Percentiles rank a stretch among this genome's conserved stretches.
phyloP scores from a whole-genome alignment of 30 jellyfish, hydroid and myxozoan species.

The Hydractinia symbiolongicarpus region DNA sequence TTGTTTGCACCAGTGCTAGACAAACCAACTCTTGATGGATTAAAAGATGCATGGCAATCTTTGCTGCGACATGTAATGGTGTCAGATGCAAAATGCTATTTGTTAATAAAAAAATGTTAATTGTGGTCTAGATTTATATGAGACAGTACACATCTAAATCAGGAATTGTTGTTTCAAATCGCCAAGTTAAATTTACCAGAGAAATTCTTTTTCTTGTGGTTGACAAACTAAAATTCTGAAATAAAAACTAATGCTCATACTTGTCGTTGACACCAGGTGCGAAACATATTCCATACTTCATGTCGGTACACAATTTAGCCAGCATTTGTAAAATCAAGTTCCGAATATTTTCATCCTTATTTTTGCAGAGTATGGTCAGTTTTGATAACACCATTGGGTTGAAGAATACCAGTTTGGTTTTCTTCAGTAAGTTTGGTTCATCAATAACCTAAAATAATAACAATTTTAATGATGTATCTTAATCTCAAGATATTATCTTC shows the following conservation, averaged over 20 bases:
- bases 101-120: too few relatives aligned
- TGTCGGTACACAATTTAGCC: conserved; percentile 39
- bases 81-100: too few relatives aligned
- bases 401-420: conserved; percentile 60
- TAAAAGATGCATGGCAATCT: too few relatives aligned
- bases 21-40: neutral
- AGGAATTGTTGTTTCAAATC: too few relatives aligned
- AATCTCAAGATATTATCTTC: neutral
- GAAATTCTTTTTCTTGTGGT: too few relatives aligned
- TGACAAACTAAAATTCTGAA: too few relatives aligned
- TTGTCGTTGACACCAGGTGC: neutral
- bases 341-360: conserved; percentile 23
- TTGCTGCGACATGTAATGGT: too few relatives aligned
- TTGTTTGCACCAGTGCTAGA: too few relatives aligned
- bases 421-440: conserved; percentile 35
- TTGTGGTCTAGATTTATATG: too few relatives aligned
- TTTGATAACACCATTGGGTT: conserved; percentile 28
- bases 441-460: conserved; percentile 43
- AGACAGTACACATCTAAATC: too few relatives aligned
- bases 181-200: too few relatives aligned
- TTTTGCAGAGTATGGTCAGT: conserved; percentile 32
- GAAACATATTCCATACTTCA: conserved; percentile 44
- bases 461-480: neutral
- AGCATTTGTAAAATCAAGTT: conserved; percentile 24
- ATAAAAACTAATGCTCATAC: too few relatives aligned